A percentile compares a stretch with the other conserved stretches of the same genome.
Evolutionary conservation across 2,797 vertebrate genomes (phyloP).

Genomic region (Danionella dracula): DNA sequence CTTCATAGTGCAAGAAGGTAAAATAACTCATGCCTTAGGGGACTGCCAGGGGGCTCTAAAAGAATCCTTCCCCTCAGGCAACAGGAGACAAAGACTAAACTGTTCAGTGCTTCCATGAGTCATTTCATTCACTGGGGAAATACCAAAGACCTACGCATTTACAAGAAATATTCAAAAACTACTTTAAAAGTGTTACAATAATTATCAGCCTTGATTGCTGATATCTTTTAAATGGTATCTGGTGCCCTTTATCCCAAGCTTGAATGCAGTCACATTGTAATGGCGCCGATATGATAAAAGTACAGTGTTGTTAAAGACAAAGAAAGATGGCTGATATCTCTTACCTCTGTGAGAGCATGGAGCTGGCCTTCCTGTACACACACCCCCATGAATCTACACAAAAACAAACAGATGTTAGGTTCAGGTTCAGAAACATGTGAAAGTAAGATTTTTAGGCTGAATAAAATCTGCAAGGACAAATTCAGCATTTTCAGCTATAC

Average conservation of each 20-base stretch:
- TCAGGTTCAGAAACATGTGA: too few species aligned
- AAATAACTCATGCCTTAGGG: slow-evolving; percentile 13
- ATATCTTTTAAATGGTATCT: neutral
- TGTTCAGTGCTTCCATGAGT: slow-evolving; percentile 1
- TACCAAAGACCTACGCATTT: slow-evolving; percentile 6
- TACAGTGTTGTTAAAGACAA: neutral
- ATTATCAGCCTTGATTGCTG: neutral
- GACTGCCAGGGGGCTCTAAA: slow-evolving; percentile 9
- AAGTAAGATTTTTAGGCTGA: neutral
- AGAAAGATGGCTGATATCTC: slow-evolving; percentile 40
- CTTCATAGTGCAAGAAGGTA: neutral
- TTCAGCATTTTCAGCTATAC: neutral
- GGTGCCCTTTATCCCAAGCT: neutral
- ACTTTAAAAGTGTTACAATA: neutral
- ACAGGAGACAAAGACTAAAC: slow-evolving; percentile 17
- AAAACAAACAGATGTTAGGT: neutral
- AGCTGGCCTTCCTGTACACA: slow-evolving; percentile 97
- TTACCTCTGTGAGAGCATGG: slow-evolving; percentile 96
- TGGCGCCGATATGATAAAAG: neutral
- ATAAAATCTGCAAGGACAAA: neutral
- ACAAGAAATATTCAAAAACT: neutral
- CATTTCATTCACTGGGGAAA: slow-evolving; percentile 1
- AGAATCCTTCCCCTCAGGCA: slow-evolving; percentile 23
- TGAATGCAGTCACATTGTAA: neutral
- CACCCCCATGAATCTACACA: slow-evolving; percentile 91